Conservation (phyloP, 1,140 invertebrate genomes). For the Drosophila azteca region DNA sequence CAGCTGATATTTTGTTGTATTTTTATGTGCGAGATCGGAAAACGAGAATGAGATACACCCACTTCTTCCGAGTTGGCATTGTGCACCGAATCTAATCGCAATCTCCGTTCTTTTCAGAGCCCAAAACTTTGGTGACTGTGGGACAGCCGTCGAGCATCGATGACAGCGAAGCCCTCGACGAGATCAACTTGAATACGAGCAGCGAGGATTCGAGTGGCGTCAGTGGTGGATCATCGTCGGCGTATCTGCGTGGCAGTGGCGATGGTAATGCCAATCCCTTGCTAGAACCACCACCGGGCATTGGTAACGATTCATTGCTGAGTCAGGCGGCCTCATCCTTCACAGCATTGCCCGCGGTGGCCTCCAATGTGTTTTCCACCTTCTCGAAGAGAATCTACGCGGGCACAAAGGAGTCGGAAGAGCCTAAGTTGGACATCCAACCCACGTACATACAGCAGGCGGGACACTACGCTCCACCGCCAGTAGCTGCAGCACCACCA, state of each 20-base stretch:
- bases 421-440: constrained; percentile 72
- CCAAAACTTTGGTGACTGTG: constrained; percentile 75
- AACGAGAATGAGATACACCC: constrained; percentile 4
- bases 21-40: constrained; percentile 28
- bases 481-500: constrained; percentile 26
- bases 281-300: constrained; percentile 59
- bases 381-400: constrained; percentile 85
- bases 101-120: constrained; percentile 60
- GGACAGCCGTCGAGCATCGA: constrained; percentile 73
- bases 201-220: constrained; percentile 54
- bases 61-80: not conserved
- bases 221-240: constrained; percentile 18
- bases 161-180: constrained; percentile 77
- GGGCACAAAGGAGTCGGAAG: constrained; percentile 51
- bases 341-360: constrained; percentile 85
- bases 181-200: constrained; percentile 81
- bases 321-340: constrained; percentile 86
- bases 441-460: constrained; percentile 72
- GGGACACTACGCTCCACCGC: constrained; percentile 25
- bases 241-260: constrained; percentile 20
- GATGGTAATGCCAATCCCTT: constrained; percentile 73
- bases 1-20: constrained; percentile 16
- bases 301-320: constrained; percentile 77
- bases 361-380: constrained; percentile 86
- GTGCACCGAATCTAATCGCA: not conserved